phyloP scores from a whole-genome alignment of 2,888 invertebrate genomes.

The Dryadula phaetusa region DNA sequence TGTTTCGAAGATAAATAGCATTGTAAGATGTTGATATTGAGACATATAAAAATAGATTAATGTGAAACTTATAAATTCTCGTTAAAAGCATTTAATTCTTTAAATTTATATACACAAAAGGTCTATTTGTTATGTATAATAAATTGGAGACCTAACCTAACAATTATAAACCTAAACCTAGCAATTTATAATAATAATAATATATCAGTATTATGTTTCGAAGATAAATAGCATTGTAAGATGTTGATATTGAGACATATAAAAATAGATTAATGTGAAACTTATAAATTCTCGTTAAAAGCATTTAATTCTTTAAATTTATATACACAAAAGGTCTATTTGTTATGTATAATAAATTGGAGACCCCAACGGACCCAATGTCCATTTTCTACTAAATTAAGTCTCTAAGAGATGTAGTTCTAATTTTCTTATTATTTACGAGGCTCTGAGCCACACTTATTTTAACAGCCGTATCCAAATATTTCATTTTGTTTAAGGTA shows the following conservation, averaged over 20 bases:
- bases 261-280: no score
- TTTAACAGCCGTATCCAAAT: constrained; percentile 41
- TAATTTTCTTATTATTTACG: constrained; percentile 74
- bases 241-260: no score
- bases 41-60: no score
- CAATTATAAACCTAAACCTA: no score
- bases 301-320: neutral
- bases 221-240: no score
- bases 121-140: constrained; percentile 1
- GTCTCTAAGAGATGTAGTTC: constrained; percentile 37
- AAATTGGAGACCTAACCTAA: constrained; percentile 3
- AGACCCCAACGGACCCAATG: constrained; percentile 28
- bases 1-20: no score
- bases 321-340: neutral
- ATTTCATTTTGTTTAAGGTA: constrained; percentile 37
- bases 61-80: neutral
- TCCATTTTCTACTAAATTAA: constrained; percentile 22
- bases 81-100: neutral
- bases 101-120: neutral
- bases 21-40: no score
- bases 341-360: constrained; percentile 8
- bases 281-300: neutral
- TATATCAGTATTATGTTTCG: no score
- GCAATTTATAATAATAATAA: no score
- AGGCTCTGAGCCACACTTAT: constrained; percentile 58